Percentiles rank a stretch among this genome's conserved stretches.
Evolutionary conservation across 1,140 invertebrate genomes (phyloP).

Genomic region (Muscidifurax raptorellus): DNA sequence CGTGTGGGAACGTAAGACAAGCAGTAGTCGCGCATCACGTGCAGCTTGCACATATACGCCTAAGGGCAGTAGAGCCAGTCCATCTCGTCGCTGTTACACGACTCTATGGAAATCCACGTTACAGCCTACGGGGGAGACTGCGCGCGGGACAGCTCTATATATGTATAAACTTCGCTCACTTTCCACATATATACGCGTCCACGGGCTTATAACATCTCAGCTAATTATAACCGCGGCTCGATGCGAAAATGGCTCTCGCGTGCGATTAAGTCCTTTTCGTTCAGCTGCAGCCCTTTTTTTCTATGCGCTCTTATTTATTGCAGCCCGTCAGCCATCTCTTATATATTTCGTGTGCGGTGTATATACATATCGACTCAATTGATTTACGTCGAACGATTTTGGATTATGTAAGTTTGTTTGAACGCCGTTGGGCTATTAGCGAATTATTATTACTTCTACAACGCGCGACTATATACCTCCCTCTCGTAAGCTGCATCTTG

Average conservation of each 20-base stretch:
- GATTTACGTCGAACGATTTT: slow-evolving; percentile 20
- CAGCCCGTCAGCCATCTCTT: background rate
- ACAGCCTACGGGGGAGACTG: too few relatives aligned
- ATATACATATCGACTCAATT: background rate
- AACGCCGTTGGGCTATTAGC: background rate
- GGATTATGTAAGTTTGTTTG: slow-evolving; percentile 5
- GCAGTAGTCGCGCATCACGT: background rate
- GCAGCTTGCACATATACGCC: background rate
- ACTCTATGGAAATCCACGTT: too few relatives aligned
- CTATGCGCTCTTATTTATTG: background rate
- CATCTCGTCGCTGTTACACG: background rate
- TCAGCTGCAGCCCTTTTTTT: background rate
- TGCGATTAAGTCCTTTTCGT: background rate
- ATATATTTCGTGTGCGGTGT: background rate
- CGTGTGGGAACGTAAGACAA: background rate
- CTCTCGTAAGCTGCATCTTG: background rate
- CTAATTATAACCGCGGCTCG: background rate
- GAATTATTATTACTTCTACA: background rate
- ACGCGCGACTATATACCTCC: background rate
- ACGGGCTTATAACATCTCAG: background rate
- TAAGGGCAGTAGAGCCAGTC: background rate
- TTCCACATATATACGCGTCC: too few relatives aligned
- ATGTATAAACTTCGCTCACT: too few relatives aligned
- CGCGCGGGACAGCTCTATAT: too few relatives aligned
- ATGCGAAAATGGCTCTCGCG: background rate